Conservation (phyloP, 2,113 vertebrate genomes). For the Gnathonemus echidnorhynchus region DNA sequence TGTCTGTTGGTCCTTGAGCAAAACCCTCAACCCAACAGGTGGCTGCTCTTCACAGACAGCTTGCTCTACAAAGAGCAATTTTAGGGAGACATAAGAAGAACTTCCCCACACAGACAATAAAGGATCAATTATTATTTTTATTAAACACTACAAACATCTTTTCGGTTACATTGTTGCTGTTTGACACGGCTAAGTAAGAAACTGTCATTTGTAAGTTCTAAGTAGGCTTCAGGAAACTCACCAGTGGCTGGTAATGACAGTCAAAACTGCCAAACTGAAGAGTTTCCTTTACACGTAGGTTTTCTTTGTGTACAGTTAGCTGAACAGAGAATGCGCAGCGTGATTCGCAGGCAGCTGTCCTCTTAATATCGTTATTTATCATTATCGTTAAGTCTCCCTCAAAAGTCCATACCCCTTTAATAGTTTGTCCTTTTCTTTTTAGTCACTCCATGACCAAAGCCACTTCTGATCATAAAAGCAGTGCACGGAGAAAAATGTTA, state of each 20-base stretch:
- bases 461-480: not conserved
- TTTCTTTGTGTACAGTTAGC: not conserved
- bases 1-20: too few species aligned
- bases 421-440: not conserved
- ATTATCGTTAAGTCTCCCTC: not conserved
- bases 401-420: not conserved
- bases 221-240: too few species aligned
- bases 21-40: too few species aligned
- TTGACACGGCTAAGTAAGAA: not conserved
- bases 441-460: not conserved
- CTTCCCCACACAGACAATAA: too few species aligned
- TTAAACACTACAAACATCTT: not conserved
- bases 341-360: not conserved
- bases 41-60: too few species aligned
- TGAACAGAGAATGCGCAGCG: not conserved
- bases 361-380: not conserved
- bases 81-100: too few species aligned
- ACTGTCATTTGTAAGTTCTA: too few species aligned
- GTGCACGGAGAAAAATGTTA: not conserved
- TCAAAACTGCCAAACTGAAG: not conserved
- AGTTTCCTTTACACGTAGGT: not conserved
- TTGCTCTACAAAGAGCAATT: too few species aligned
- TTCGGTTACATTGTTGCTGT: not conserved
- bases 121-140: not conserved
- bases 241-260: not conserved